These are phyloP conservation scores for Tauraco hartlaubi DNA, from an alignment of 2,797 vertebrate genomes.

Conservation along the genomic window DNA sequence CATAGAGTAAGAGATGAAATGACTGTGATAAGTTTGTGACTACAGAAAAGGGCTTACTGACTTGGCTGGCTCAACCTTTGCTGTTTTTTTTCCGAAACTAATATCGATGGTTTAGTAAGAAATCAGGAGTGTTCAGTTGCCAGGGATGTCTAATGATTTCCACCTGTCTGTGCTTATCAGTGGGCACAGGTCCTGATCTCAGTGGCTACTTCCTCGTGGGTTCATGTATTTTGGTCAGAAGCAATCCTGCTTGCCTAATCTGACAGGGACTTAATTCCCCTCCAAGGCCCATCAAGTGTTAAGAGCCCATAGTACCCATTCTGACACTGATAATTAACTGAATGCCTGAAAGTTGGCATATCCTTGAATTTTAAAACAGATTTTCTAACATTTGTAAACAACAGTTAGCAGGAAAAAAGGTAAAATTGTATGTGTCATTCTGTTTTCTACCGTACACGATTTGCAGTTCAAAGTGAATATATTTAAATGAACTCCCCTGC, in stretches of 20 bases:
- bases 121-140: neutral
- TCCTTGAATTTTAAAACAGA: slow-evolving; percentile 34
- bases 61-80: rapidly evolving
- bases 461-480: slow-evolving; percentile 74
- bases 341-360: slow-evolving; percentile 30
- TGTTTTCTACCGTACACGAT: slow-evolving; percentile 61
- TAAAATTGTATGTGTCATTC: slow-evolving; percentile 56
- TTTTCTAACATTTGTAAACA: slow-evolving; percentile 65
- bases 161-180: neutral
- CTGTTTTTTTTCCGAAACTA: neutral
- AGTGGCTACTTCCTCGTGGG: neutral
- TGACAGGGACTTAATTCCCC: neutral
- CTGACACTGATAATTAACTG: slow-evolving; percentile 57
- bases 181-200: neutral
- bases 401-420: slow-evolving; percentile 58
- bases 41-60: neutral
- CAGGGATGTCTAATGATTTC: neutral
- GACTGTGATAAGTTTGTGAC: neutral
- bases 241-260: neutral
- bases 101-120: neutral
- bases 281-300: neutral
- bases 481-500: slow-evolving; percentile 71
- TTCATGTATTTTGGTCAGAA: neutral
- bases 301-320: neutral
- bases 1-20: rapidly evolving